phyloP scores from a whole-genome alignment of 1,140 invertebrate genomes.

The Drosophila oshimai region DNA sequence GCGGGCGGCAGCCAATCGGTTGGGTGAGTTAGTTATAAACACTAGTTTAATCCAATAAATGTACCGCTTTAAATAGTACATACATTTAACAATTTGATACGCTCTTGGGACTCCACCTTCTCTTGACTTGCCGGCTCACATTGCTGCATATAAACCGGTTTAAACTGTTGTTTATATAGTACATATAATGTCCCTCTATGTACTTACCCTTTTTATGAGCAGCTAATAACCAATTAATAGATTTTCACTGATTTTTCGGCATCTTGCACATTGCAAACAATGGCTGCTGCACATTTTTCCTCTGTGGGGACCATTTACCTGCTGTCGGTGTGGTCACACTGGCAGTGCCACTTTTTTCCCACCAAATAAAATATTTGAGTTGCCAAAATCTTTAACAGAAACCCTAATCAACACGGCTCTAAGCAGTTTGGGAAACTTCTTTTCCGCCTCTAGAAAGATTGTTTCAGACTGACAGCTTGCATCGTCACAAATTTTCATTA shows the following conservation, averaged over 20 bases:
- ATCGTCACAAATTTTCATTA: too few species aligned
- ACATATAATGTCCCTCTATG: too few species aligned
- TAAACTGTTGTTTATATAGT: neutral
- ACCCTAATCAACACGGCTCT: too few species aligned
- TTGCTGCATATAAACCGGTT: too few species aligned
- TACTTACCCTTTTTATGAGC: too few species aligned
- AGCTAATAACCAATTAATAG: neutral
- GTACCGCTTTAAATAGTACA: neutral
- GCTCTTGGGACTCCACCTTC: neutral
- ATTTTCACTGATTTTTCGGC: neutral
- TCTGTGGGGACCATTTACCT: neutral
- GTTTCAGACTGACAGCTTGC: too few species aligned
- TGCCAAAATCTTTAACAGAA: neutral
- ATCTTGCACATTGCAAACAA: conserved; percentile 13
- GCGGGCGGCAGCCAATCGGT: conserved; percentile 29
- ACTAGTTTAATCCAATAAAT: too few species aligned
- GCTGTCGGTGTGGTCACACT: conserved; percentile 5
- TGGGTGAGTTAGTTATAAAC: conserved; percentile 46
- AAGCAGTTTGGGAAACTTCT: too few species aligned
- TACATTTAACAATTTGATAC: neutral
- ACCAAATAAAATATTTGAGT: neutral
- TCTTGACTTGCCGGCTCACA: neutral
- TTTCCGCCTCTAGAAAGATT: too few species aligned
- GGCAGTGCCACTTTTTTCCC: neutral
- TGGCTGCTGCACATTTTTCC: conserved; percentile 1